Evolutionary conservation across 2,888 invertebrate genomes (phyloP).

Genomic region (Mesoligia furuncula): DNA sequence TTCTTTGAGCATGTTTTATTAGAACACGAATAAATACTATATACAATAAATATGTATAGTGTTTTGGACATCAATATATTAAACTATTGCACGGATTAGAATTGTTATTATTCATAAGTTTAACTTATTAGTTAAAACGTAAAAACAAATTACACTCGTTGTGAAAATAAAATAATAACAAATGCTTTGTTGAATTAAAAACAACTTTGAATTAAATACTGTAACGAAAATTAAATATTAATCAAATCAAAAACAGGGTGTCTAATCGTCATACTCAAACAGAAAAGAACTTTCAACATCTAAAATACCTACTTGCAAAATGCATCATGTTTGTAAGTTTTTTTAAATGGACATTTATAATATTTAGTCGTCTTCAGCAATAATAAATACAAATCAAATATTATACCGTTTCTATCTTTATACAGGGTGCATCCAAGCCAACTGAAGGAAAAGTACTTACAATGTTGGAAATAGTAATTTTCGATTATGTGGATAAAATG

Average conservation of each 20-base stretch:
- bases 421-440: no score
- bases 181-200: neutral
- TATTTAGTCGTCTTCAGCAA: neutral
- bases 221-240: neutral
- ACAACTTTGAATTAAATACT: neutral
- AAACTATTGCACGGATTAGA: conserved; percentile 10
- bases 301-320: neutral
- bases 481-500: no score
- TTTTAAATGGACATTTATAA: neutral
- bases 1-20: conserved; percentile 38
- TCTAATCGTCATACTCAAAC: neutral
- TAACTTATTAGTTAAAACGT: neutral
- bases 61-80: neutral
- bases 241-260: neutral
- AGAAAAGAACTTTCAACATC: neutral
- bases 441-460: no score
- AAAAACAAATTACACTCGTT: conserved; percentile 3
- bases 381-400: neutral
- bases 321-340: neutral
- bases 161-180: neutral
- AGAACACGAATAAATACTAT: conserved; percentile 28
- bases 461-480: no score
- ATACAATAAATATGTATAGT: conserved; percentile 14
- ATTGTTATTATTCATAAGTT: neutral
- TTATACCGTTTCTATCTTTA: no score